Conservation (phyloP, 2,888 invertebrate genomes). For the Tipula confusa region DNA sequence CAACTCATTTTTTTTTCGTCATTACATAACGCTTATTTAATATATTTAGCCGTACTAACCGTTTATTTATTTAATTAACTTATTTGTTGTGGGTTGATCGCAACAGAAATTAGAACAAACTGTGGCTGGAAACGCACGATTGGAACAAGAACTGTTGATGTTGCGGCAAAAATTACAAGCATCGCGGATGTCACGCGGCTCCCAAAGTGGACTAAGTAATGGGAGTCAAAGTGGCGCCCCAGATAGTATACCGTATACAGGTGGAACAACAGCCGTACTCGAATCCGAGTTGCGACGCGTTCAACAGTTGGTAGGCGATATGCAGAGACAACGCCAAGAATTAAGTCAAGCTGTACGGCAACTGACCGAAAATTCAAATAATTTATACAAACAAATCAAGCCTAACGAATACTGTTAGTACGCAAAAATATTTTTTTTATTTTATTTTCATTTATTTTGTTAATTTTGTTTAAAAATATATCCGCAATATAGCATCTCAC, state of each 20-base stretch:
- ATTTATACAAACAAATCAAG: slow-evolving; percentile 58
- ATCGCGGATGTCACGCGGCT: slow-evolving; percentile 55
- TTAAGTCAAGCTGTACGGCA: slow-evolving; percentile 80
- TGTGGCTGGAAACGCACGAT: slow-evolving; percentile 80
- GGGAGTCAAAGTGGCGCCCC: slow-evolving; percentile 40
- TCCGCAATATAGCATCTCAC: slow-evolving; percentile 37
- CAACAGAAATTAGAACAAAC: slow-evolving; percentile 82
- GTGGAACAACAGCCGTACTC: slow-evolving; percentile 61
- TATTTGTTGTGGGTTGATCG: neutral
- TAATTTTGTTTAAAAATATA: neutral
- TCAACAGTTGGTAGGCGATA: slow-evolving; percentile 77
- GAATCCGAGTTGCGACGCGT: slow-evolving; percentile 79
- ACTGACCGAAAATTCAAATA: slow-evolving; percentile 75
- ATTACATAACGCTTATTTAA: slow-evolving; percentile 28
- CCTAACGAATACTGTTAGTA: slow-evolving; percentile 31
- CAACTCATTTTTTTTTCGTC: neutral
- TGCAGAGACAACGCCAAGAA: slow-evolving; percentile 80
- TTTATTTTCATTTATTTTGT: neutral
- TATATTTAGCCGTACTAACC: slow-evolving; percentile 14
- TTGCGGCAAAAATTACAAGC: slow-evolving; percentile 78
- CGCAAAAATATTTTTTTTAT: neutral
- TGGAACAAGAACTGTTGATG: slow-evolving; percentile 82
- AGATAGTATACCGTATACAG: slow-evolving; percentile 51
- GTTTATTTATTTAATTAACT: slow-evolving; percentile 27
- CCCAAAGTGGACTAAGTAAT: slow-evolving; percentile 38